These are phyloP conservation scores for Pipistrellus pygmaeus DNA, from an alignment of 2,797 vertebrate genomes.

Conservation along the genomic window DNA sequence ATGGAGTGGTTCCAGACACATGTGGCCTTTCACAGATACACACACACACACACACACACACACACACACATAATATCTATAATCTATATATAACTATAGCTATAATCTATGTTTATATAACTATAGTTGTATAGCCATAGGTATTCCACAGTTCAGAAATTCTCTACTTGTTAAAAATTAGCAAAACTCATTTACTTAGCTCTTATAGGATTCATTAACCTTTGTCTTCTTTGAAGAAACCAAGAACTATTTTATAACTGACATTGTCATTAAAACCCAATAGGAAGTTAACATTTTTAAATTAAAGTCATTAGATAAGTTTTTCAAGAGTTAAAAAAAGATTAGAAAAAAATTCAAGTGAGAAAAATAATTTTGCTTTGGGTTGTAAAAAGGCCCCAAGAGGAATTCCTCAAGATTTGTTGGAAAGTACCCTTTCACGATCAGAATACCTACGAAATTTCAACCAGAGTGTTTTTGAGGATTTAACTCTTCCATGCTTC, in stretches of 20 bases:
- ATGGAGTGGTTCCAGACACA: neutral
- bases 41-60: neutral
- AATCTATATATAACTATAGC: neutral
- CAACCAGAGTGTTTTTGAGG: slow-evolving; percentile 51
- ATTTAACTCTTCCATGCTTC: slow-evolving; percentile 73
- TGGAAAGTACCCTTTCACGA: slow-evolving; percentile 51
- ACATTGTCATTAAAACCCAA: slow-evolving; percentile 85
- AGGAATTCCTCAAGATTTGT: slow-evolving; percentile 66
- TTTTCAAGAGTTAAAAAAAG: slow-evolving; percentile 84
- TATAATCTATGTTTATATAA: neutral
- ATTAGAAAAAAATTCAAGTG: slow-evolving; percentile 83
- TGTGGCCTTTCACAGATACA: neutral
- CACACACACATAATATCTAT: neutral
- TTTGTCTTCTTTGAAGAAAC: slow-evolving; percentile 83
- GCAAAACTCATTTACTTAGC: slow-evolving; percentile 79
- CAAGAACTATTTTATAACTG: slow-evolving; percentile 79
- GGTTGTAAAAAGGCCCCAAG: slow-evolving; percentile 77
- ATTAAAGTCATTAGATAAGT: slow-evolving; percentile 86
- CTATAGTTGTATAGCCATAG: neutral
- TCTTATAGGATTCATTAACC: slow-evolving; percentile 82
- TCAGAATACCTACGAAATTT: slow-evolving; percentile 70
- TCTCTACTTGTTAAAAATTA: slow-evolving; percentile 73
- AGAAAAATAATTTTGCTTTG: slow-evolving; percentile 83
- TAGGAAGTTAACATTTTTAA: slow-evolving; percentile 85
- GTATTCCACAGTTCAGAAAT: slow-evolving; percentile 60